Base-by-base conservation (phyloP, 1,140 invertebrate genomes). In the Pissodes strobi region DNA sequence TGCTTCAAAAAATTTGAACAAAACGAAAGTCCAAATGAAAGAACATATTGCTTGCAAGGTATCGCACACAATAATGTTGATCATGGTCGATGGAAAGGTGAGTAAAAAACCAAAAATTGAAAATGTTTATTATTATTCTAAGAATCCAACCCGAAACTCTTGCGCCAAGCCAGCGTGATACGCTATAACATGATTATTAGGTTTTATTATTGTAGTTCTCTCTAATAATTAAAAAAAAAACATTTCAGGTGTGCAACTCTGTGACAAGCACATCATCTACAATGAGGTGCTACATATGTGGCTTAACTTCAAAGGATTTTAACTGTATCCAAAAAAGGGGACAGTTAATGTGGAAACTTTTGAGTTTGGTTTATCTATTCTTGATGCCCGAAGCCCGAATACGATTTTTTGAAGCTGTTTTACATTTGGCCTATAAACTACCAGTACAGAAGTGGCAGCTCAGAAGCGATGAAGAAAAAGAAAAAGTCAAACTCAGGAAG, bases 211-310 rank as follows among this genome's bases (percentile, higher is more conserved):
- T n/a, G n/a, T n/a, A n/a, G n/a, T n/a, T n/a, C n/a, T n/a, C n/a
- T n/a, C n/a, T n/a, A n/a, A n/a, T n/a, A n/a, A n/a, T n/a, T n/a
- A n/a, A n/a, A n/a, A n/a, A n/a, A n/a, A n/a, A n/a, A n/a, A n/a
- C n/a, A n/a, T n/a, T n/a, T n/a, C n/a, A n/a, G n/a, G n/a, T n/a
- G n/a, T 77, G 75, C 38, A 78, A 79, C 64, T 76, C 75, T n/a
- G 72, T 74, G 1, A 78, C 76, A 10, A 23, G 72, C 59, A 80
- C 74, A 13, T 69, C 61, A 52, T 79, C 76, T 5, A 69, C 70
- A 1, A 69, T 64, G 59, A 60, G 60, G 22, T 79, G 78, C 48
- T 79, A 79, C 49, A 69, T 79, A 27, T 79, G 76, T 69, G 74
- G 70, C 0, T 51, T 8, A 55, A 69, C 67, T 10, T 69, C 74